Evolutionary conservation across 2,888 invertebrate genomes (phyloP), one percentile per base, ranked within the genome.

Genomic region (Liposcelis brunnea): DNA sequence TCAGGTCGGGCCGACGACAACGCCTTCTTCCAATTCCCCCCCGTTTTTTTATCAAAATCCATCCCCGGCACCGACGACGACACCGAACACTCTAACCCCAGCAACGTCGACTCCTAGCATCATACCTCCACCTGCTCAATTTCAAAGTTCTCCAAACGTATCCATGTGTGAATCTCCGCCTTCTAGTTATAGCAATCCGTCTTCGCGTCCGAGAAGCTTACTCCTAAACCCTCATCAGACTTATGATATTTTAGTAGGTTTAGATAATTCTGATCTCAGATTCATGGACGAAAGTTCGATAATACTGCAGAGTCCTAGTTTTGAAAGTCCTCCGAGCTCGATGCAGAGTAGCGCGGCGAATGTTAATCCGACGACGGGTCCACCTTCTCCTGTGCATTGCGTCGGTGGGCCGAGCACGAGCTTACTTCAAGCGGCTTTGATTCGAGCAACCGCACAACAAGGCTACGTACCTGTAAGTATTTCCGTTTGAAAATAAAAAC

Each of bases 211-310:
- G 43, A 66, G 65, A 56, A 71, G 70, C 51, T 63, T 75, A 46
- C 66, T 71, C 38, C 64, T 71, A 14, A 67, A 51, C 21, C 48
- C 50, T 48, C 65, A 44, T 59, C 62, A 14, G 43, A 77, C 77
- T 32, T 85, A 78, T 56, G 86, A 87, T 59, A 71, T 84, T 49
- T 67, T 89, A 48, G 72, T 78, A 15, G 80, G 79, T 43, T 69
- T 87, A 63, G 86, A 87, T 58, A 81, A 80, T 49, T 82, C 83
- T n/a, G 89, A 90, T 62, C 65, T 90, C 45, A 74, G 83, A 40
- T 90, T 75, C 61, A 89, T 90, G 89, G 90, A 90, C 59, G 89
- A 90, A 59, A 87, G 87, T 61, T 87, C 86, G 21, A 74, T 87
- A 36, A 78, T 79, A 52, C 69, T 85, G 48, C 76, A 82, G 47